Evolutionary conservation across 1,140 invertebrate species (phyloP).

Genomic region (Eumaeus atala): DNA sequence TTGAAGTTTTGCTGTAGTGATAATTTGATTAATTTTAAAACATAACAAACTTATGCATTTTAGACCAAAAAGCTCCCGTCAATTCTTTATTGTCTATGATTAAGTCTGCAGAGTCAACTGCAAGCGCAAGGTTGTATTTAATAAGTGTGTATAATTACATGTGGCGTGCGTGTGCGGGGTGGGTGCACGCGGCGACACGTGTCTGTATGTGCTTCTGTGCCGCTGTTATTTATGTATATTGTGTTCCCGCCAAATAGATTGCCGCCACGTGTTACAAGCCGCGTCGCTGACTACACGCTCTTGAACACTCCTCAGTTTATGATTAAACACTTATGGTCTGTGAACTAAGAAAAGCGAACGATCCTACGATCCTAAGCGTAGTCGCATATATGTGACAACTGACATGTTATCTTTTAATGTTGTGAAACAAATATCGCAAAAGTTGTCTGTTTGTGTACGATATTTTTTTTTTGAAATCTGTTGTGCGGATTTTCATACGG

Average conservation of each 20-base stretch:
- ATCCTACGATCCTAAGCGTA: no score
- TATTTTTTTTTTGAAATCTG: no score
- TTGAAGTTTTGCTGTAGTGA: no score
- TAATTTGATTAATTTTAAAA: no score
- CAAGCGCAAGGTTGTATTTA: constrained; percentile 29
- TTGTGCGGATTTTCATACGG: no score
- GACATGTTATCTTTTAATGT: no score
- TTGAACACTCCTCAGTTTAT: not conserved
- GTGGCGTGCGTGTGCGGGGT: constrained; percentile 21
- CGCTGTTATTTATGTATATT: constrained; percentile 66
- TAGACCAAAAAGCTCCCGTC: no score
- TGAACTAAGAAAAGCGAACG: no score
- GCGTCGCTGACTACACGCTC: constrained; percentile 18
- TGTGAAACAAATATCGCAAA: no score
- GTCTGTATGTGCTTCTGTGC: constrained; percentile 41
- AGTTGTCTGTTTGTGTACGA: no score
- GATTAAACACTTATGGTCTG: not conserved
- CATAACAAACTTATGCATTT: no score
- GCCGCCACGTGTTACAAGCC: constrained; percentile 46
- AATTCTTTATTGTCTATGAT: not conserved
- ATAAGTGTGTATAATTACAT: constrained; percentile 57
- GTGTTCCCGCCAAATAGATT: constrained; percentile 41
- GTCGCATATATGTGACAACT: no score
- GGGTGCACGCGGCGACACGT: constrained; percentile 41
- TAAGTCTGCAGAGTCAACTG: constrained; percentile 6